Conservation (phyloP, 2,113 vertebrate species). For the Seriola dumerili region DNA sequence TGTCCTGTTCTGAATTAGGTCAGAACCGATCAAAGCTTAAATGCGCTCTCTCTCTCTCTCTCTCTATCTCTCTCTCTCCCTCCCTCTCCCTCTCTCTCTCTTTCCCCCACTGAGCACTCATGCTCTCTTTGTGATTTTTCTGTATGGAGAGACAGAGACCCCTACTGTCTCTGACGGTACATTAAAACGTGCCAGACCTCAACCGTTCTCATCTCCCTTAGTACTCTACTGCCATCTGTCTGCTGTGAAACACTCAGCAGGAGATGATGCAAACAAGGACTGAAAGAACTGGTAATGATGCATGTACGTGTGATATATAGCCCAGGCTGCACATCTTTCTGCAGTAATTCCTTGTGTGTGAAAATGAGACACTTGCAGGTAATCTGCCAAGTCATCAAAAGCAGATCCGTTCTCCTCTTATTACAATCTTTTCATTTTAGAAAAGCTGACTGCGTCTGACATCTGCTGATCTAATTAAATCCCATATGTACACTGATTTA, state of each 20-base stretch:
- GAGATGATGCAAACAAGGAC: not conserved
- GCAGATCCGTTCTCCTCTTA: too few species aligned
- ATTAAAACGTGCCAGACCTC: not conserved
- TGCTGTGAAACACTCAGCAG: not conserved
- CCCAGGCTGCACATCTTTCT: not conserved
- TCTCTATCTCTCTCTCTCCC: constrained; percentile 48
- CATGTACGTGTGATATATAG: not conserved
- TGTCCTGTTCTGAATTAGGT: constrained; percentile 86
- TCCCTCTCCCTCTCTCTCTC: constrained; percentile 47
- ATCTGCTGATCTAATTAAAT: too few species aligned
- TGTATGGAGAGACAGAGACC: constrained; percentile 81
- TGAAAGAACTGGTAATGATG: not conserved
- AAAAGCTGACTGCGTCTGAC: too few species aligned
- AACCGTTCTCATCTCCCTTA: not conserved
- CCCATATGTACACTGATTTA: too few species aligned
- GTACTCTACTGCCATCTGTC: constrained; percentile 77
- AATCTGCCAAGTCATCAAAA: too few species aligned
- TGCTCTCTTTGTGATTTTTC: constrained; percentile 36
- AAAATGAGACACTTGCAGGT: not conserved
- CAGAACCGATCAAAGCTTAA: constrained; percentile 83
- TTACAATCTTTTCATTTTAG: not conserved
- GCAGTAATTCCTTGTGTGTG: not conserved
- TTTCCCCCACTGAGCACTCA: constrained; percentile 18
- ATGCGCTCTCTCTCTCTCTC: constrained; percentile 51
- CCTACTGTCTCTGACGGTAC: constrained; percentile 64